Percentiles rank a stretch among this genome's conserved stretches.
phyloP scores from a whole-genome alignment of 2,888 invertebrate genomes.

The Tholera decimalis region DNA sequence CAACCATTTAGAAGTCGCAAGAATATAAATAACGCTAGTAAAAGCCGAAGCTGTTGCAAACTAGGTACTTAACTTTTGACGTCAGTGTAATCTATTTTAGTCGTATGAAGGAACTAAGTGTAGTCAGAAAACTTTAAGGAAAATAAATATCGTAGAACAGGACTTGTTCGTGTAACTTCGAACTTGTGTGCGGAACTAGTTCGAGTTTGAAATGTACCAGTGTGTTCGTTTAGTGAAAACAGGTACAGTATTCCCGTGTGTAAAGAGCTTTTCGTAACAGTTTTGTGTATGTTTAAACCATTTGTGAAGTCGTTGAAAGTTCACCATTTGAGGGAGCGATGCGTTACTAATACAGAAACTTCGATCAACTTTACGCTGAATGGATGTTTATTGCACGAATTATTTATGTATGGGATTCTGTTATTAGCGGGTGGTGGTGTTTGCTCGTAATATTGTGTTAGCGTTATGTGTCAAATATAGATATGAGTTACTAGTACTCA shows the following conservation, averaged over 20 bases:
- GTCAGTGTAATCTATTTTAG: conserved; percentile 63
- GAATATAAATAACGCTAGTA: conserved; percentile 51
- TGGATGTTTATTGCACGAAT: conserved; percentile 24
- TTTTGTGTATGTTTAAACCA: conserved; percentile 56
- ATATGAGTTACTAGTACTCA: too few relatives aligned
- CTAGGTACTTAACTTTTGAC: conserved; percentile 62
- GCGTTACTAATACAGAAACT: conserved; percentile 45
- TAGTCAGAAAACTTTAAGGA: conserved; percentile 55
- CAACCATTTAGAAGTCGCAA: conserved; percentile 19
- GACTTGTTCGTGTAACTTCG: conserved; percentile 44
- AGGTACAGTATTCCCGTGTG: conserved; percentile 42
- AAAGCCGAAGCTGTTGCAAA: conserved; percentile 46
- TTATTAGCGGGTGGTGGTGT: not conserved
- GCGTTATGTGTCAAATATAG: not conserved
- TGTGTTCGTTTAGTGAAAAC: conserved; percentile 53
- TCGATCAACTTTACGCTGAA: conserved; percentile 35
- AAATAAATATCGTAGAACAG: conserved; percentile 64
- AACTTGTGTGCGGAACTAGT: conserved; percentile 44
- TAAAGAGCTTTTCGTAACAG: conserved; percentile 41
- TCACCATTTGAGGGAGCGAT: conserved; percentile 32
- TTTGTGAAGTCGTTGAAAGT: conserved; percentile 39
- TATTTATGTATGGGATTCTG: conserved; percentile 15
- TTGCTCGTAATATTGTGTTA: conserved; percentile 10
- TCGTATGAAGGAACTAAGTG: conserved; percentile 59
- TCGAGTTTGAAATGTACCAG: conserved; percentile 44